These are phyloP conservation scores for Phoeniculus purpureus DNA, from an alignment of 2,797 vertebrate genomes.

Conservation along the genomic window DNA sequence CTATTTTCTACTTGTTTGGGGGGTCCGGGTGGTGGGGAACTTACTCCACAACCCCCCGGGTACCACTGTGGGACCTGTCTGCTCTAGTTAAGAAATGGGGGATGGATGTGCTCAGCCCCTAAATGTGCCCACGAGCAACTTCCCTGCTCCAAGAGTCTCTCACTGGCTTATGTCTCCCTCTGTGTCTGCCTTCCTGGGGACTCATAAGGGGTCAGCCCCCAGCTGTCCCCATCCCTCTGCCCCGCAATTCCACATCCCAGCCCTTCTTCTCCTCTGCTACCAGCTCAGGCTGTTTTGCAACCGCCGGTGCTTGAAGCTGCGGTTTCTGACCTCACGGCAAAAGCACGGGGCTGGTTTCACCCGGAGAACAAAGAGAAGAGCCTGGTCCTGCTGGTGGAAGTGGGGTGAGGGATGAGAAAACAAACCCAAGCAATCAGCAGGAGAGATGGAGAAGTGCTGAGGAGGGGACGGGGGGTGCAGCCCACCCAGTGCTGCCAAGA, in stretches of 20 bases:
- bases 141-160: not conserved
- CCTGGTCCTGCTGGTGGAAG: not conserved
- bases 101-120: not conserved
- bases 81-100: not conserved
- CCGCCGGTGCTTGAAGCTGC: not conserved
- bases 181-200: not conserved
- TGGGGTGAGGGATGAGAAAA: not conserved
- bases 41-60: too few species aligned
- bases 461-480: not conserved
- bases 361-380: not conserved
- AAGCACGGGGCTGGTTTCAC: not conserved
- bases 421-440: not conserved
- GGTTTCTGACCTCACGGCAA: not conserved
- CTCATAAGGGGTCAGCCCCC: not conserved
- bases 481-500: not conserved
- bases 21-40: too few species aligned
- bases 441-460: rapidly evolving
- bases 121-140: not conserved
- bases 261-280: not conserved
- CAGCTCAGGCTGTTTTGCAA: rapidly evolving
- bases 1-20: too few species aligned
- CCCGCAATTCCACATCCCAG: rapidly evolving
- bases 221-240: not conserved
- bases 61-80: not conserved
- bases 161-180: not conserved